Evolutionary conservation across 2,888 invertebrate genomes (phyloP), one percentile per base, ranked within the genome.

Genomic region (Scelioninae gen. 1): DNA sequence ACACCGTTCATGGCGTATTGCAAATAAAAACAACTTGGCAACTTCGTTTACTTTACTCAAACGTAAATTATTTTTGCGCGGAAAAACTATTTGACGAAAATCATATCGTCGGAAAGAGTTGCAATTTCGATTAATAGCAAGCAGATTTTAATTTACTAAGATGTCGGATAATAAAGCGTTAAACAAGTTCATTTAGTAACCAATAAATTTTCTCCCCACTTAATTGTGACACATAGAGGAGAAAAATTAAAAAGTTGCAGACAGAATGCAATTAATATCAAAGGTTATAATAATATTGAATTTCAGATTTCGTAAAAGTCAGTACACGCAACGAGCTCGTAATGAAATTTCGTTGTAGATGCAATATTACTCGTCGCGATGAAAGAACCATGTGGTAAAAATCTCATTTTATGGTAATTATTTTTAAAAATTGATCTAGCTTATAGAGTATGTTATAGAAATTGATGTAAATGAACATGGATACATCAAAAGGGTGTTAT

Each of bases 21-120:
- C 55, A 78, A 71, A 78, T 49, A 63, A 65, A 78, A 78, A 78
- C 56, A 78, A 78, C 71, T 78, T 6, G n/a, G 31, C 49, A 78
- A 65, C 53, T 65, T 68, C 13, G 34, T 47, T 15, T 3, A 53
- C 40, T 47, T 49, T 31, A 29, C 31, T 71, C 34, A 13, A n/a
- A n/a, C 23, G 13, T 29, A 43, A 65, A 49, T 63, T 49, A 32
- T 45, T 16, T 47, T 29, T 63, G 32, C 10, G 34, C 10, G 5
- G 29, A 60, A 15, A 47, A 62, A 32, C 9, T 43, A 38, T 2
- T 16, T 9, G 11, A 38, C 16, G 56, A 16, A 15, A 45, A 13
- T 13, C 45, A 15, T 45, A 40, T 40, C 7, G 3, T 40, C 7
- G 3, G 5, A 3, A 11, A 40, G 40, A 3, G 7, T 40, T 34